Evolutionary conservation across 2,797 vertebrate genomes (phyloP).

Genomic region (Monodelphis domestica): DNA sequence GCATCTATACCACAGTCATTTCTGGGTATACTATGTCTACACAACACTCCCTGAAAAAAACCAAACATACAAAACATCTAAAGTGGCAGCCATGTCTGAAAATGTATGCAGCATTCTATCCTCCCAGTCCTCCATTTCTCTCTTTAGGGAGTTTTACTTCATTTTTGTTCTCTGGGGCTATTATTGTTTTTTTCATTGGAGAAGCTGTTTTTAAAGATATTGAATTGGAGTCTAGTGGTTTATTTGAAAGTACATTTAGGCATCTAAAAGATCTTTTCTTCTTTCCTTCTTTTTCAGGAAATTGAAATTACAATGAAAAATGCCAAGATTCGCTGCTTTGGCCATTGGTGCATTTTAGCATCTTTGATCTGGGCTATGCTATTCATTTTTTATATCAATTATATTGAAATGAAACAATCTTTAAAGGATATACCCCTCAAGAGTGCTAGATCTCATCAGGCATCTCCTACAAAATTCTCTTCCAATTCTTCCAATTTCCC

Average conservation of each 20-base stretch:
- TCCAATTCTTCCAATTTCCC: constrained; percentile 82
- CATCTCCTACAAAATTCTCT: constrained; percentile 81
- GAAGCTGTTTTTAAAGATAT: constrained; percentile 19
- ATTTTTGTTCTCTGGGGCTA: neutral
- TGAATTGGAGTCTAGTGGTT: neutral
- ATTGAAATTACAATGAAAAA: constrained; percentile 48
- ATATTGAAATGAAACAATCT: constrained; percentile 83
- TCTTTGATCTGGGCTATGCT: constrained; percentile 32
- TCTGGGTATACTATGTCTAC: neutral
- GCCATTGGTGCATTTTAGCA: neutral
- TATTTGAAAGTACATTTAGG: neutral
- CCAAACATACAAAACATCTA: neutral
- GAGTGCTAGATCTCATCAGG: constrained; percentile 76
- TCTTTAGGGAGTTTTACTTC: neutral
- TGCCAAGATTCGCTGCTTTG: neutral
- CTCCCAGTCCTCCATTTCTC: neutral
- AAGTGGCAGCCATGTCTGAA: neutral
- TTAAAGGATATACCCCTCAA: constrained; percentile 83
- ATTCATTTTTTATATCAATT: constrained; percentile 81
- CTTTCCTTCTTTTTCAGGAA: constrained; percentile 54
- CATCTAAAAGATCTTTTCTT: constrained; percentile 47
- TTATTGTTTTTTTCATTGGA: neutral
- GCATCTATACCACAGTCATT: neutral
- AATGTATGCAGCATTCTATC: neutral
- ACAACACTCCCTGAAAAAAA: neutral